phyloP scores from a whole-genome alignment of 2,113 vertebrate genomes.

The Cyanoramphus novaezelandiae region DNA sequence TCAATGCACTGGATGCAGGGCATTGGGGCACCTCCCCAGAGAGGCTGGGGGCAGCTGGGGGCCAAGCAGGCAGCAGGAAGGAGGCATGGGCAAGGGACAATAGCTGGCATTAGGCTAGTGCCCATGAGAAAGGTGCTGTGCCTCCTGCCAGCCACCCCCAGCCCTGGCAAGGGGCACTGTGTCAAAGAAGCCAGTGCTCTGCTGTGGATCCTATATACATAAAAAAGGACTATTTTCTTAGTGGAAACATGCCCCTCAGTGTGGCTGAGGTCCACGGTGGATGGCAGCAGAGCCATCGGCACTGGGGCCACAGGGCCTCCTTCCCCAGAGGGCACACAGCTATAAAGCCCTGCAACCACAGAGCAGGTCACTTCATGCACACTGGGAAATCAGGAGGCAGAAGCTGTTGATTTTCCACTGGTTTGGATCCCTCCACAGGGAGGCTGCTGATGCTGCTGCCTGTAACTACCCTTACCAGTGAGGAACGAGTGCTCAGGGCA shows the following conservation, averaged over 20 bases:
- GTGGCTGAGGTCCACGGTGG: not conserved
- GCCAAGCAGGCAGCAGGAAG: accelerated
- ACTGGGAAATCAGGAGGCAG: accelerated
- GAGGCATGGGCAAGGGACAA: accelerated
- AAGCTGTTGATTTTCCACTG: not conserved
- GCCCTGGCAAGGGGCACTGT: not conserved
- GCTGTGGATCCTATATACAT: not conserved
- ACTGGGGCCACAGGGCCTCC: not conserved
- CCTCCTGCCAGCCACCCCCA: not conserved
- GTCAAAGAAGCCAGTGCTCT: not conserved
- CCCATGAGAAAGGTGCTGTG: not conserved
- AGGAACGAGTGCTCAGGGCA: accelerated
- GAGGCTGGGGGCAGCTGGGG: not conserved
- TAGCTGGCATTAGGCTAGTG: accelerated
- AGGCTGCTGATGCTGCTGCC: not conserved
- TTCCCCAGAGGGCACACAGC: not conserved
- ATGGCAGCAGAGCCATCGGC: not conserved
- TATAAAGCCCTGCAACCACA: not conserved
- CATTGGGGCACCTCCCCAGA: accelerated
- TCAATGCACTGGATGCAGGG: accelerated
- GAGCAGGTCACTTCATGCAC: accelerated
- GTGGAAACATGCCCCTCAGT: not conserved
- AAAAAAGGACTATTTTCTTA: not conserved
- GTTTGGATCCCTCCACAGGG: not conserved
- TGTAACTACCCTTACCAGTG: accelerated